Conservation (phyloP, 2,113 vertebrate species). For the Scomber colias region DNA sequence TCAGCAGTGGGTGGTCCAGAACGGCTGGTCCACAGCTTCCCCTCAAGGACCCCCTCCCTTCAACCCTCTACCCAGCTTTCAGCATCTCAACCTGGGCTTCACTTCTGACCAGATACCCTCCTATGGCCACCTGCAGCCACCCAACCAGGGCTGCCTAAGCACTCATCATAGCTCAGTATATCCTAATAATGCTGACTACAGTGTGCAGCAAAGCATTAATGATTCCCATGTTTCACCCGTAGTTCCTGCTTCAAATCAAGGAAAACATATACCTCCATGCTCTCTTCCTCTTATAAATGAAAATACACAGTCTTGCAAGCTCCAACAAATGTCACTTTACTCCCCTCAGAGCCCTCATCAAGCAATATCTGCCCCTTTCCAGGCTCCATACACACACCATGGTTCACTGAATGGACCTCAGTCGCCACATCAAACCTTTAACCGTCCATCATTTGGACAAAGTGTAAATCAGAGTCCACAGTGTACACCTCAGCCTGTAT, state of each 20-base stretch:
- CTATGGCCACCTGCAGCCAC: slow-evolving; percentile 13
- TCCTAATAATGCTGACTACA: not conserved
- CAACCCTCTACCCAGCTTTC: slow-evolving; percentile 54
- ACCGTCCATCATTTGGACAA: slow-evolving; percentile 18
- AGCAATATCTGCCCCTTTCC: slow-evolving; percentile 10
- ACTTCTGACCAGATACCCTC: slow-evolving; percentile 35
- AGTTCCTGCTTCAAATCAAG: not conserved
- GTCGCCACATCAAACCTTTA: slow-evolving; percentile 16
- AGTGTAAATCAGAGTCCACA: slow-evolving; percentile 25
- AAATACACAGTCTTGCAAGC: not conserved
- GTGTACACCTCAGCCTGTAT: slow-evolving; percentile 16
- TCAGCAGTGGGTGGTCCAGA: slow-evolving; percentile 70
- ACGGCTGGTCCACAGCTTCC: slow-evolving; percentile 54
- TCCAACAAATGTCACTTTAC: slow-evolving; percentile 18
- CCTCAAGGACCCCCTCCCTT: slow-evolving; percentile 19
- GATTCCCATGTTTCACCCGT: not conserved
- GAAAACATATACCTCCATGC: slow-evolving; percentile 36
- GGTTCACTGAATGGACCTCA: slow-evolving; percentile 39
- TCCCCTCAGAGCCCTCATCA: slow-evolving; percentile 22
- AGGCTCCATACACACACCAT: slow-evolving; percentile 28
- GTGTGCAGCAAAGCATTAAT: not conserved
- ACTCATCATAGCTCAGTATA: not conserved
- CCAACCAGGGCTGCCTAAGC: not conserved
- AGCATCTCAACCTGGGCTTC: slow-evolving; percentile 49
- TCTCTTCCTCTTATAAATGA: slow-evolving; percentile 29